Conservation (phyloP, 2,888 invertebrate species). For the Melieria picta region DNA sequence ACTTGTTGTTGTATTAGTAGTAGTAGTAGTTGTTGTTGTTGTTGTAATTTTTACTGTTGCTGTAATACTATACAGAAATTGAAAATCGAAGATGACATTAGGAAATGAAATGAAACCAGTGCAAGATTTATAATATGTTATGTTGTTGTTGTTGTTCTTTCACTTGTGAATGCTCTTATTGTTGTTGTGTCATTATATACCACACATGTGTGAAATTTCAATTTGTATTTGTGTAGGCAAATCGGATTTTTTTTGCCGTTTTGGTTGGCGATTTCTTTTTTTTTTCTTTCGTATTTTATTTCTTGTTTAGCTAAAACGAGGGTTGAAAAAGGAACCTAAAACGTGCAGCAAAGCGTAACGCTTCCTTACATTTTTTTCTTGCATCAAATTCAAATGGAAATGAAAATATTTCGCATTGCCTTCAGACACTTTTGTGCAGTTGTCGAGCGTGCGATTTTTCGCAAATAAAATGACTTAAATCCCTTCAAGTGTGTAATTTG, state of each 20-base stretch:
- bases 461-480: too few relatives aligned
- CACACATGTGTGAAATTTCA: neutral
- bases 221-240: neutral
- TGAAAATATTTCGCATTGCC: too few relatives aligned
- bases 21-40: too few relatives aligned
- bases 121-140: conserved; percentile 3
- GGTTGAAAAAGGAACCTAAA: neutral
- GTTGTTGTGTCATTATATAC: neutral
- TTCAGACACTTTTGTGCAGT: too few relatives aligned
- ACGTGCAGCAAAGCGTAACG: too few relatives aligned
- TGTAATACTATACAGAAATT: neutral
- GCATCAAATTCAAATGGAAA: too few relatives aligned
- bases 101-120: conserved; percentile 6
- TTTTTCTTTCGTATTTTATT: neutral
- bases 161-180: neutral
- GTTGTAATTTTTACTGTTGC: too few relatives aligned
- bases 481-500: too few relatives aligned
- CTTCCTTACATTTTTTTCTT: too few relatives aligned
- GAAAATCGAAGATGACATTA: neutral
- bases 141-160: neutral
- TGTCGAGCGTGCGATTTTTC: too few relatives aligned
- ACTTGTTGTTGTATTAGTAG: too few relatives aligned
- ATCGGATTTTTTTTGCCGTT: neutral
- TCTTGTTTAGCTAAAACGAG: neutral
- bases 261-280: neutral